phyloP scores from a whole-genome alignment of 2,888 invertebrate species.

The Drosophila prostipennis region DNA sequence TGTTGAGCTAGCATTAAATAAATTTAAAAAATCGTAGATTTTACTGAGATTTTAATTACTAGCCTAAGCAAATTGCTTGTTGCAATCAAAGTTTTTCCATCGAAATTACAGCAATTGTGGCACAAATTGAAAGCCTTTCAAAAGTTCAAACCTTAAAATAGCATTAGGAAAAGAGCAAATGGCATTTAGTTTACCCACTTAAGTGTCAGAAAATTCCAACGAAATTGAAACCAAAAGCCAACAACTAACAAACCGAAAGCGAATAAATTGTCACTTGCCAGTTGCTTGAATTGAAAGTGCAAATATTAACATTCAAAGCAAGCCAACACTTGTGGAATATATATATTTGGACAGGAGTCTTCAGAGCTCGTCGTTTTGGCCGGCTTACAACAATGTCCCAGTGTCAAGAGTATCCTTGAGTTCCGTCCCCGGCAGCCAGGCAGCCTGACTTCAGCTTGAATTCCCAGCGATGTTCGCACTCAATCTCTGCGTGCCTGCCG shows the following conservation, averaged over 20 bases:
- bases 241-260: conserved; percentile 49
- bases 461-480: conserved; percentile 26
- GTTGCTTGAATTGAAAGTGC: conserved; percentile 70
- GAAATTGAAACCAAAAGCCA: conserved; percentile 58
- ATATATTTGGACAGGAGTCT: conserved; percentile 23
- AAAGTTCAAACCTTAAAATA: conserved; percentile 12
- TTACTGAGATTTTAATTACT: too few relatives aligned
- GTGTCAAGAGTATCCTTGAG: conserved; percentile 62
- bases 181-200: conserved; percentile 43
- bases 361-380: conserved; percentile 17
- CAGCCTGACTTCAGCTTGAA: conserved; percentile 4
- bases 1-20: too few relatives aligned
- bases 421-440: background rate
- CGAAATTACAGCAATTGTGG: background rate
- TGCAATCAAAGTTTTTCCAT: background rate
- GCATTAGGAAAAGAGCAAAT: conserved; percentile 53
- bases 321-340: conserved; percentile 71
- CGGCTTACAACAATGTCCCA: conserved; percentile 60
- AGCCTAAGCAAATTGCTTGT: too few relatives aligned
- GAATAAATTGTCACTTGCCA: conserved; percentile 77
- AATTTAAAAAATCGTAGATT: too few relatives aligned
- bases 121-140: background rate
- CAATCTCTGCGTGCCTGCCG: conserved; percentile 15
- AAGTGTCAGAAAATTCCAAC: conserved; percentile 51
- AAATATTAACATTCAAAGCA: conserved; percentile 80